These are phyloP conservation scores for Epinotia bilunana DNA, from an alignment of 2,888 invertebrate genomes.

Conservation along the genomic window DNA sequence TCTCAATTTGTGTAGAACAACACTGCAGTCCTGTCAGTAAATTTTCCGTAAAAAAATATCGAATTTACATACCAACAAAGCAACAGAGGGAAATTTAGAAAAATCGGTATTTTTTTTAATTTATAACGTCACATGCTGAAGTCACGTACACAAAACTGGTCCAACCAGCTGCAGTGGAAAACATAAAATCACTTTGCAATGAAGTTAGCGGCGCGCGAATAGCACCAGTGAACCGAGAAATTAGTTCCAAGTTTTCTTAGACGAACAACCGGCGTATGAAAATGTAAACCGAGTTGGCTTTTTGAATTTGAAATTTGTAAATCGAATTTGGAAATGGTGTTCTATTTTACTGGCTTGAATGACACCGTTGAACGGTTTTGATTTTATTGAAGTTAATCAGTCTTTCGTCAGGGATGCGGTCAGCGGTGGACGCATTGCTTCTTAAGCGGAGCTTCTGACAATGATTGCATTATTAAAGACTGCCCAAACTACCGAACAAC, in stretches of 20 bases:
- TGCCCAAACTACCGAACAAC: too few relatives aligned
- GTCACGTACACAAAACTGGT: conserved; percentile 63
- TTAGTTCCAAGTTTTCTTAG: conserved; percentile 78
- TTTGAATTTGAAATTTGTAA: conserved; percentile 57
- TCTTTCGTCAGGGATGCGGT: too few relatives aligned
- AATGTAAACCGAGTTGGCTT: conserved; percentile 65
- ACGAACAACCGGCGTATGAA: conserved; percentile 65
- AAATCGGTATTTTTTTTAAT: background rate
- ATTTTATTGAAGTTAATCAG: background rate
- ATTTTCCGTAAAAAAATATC: background rate
- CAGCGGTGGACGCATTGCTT: too few relatives aligned
- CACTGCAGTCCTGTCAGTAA: background rate
- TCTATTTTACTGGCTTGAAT: conserved; percentile 24
- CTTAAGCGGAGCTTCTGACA: too few relatives aligned
- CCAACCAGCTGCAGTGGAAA: conserved; percentile 54
- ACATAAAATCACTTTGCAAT: conserved; percentile 81
- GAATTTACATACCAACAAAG: background rate
- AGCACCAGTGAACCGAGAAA: conserved; percentile 79
- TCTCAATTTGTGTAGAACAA: conserved; percentile 2
- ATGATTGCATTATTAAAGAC: too few relatives aligned
- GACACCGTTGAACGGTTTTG: conserved; percentile 7
- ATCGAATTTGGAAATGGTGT: conserved; percentile 39
- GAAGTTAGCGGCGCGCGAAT: conserved; percentile 77
- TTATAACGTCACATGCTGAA: conserved; percentile 45
- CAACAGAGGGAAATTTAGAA: background rate